Conservation (phyloP, 2,888 invertebrate species). For the Eilema griseolum region DNA sequence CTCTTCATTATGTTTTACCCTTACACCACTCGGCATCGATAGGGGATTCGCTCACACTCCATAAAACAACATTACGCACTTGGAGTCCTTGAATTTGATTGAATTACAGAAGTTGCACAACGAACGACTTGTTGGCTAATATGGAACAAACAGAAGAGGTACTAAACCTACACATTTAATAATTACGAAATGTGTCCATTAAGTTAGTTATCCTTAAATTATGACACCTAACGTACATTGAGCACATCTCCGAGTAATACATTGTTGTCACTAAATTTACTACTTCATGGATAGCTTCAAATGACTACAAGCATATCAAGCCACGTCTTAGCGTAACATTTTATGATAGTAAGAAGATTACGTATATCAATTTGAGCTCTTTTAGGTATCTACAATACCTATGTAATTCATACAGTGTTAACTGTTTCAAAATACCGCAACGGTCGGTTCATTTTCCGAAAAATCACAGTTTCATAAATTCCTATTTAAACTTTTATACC, state of each 20-base stretch:
- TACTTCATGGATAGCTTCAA: neutral
- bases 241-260: no score
- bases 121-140: neutral
- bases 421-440: neutral
- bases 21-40: neutral
- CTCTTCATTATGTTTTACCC: neutral
- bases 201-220: neutral
- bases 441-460: neutral
- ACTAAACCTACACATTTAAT: no score
- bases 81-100: no score
- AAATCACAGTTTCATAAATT: neutral
- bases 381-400: neutral
- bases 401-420: neutral
- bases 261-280: neutral
- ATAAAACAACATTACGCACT: no score
- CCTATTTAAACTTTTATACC: neutral
- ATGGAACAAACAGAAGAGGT: neutral
- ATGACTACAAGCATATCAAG: neutral
- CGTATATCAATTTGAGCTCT: neutral
- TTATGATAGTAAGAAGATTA: neutral
- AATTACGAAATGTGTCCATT: no score
- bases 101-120: neutral
- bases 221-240: neutral
- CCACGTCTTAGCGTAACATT: neutral
- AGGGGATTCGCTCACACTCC: neutral